Evolutionary conservation across 2,888 invertebrate species (phyloP).

Genomic region (Limulus polyphemus): DNA sequence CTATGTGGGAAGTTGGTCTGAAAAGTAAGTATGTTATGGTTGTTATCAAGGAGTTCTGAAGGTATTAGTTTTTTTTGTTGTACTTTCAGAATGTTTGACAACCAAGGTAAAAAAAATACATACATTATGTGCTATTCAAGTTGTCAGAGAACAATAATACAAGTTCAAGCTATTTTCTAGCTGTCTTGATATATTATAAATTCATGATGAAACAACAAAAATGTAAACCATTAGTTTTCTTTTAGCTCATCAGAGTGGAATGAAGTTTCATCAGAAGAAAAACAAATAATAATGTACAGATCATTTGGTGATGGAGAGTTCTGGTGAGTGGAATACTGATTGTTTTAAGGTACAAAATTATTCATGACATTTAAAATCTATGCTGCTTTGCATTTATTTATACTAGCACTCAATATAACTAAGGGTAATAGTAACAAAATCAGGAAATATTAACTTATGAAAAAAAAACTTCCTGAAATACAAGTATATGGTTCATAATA

Average conservation of each 20-base stretch:
- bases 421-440: background rate
- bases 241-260: slow-evolving; percentile 56
- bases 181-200: background rate
- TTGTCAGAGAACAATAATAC: too few species aligned
- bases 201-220: background rate
- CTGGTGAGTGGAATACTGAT: slow-evolving; percentile 42
- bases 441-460: too few species aligned
- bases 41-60: background rate
- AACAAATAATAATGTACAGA: slow-evolving; percentile 53
- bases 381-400: too few species aligned
- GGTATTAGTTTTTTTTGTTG: too few species aligned
- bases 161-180: too few species aligned
- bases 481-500: too few species aligned
- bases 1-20: slow-evolving; percentile 53
- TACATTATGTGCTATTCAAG: too few species aligned
- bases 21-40: slow-evolving; percentile 3
- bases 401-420: background rate
- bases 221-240: background rate
- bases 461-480: too few species aligned
- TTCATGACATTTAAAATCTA: too few species aligned
- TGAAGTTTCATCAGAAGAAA: slow-evolving; percentile 56
- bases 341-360: too few species aligned
- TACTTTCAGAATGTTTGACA: too few species aligned
- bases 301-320: slow-evolving; percentile 58
- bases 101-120: too few species aligned